A percentile compares a stretch with the other conserved stretches of the same genome.
Conservation (phyloP, 2,797 vertebrate species). For the Ceryle rudis region DNA sequence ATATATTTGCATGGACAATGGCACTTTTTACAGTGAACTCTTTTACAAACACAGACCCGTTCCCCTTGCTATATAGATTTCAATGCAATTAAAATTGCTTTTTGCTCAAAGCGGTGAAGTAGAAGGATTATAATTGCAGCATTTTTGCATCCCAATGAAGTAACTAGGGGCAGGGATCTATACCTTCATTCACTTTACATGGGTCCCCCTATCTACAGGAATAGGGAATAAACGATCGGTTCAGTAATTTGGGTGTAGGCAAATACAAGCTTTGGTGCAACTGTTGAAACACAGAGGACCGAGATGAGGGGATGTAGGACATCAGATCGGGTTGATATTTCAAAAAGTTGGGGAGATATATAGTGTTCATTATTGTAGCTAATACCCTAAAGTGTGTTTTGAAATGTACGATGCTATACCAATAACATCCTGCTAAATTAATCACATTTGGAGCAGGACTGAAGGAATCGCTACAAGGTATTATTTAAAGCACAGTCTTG, state of each 20-base stretch:
- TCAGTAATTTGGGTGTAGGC: background rate
- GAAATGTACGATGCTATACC: background rate
- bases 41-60: background rate
- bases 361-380: background rate
- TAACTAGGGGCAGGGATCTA: background rate
- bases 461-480: constrained; percentile 2
- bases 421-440: constrained; percentile 7
- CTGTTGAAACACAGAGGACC: background rate
- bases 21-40: background rate
- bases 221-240: background rate
- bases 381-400: background rate
- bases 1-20: background rate
- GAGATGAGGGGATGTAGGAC: background rate
- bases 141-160: background rate
- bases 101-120: background rate
- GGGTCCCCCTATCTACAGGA: constrained; percentile 43
- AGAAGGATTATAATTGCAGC: background rate
- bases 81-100: background rate
- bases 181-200: background rate
- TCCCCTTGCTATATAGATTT: background rate
- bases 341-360: background rate
- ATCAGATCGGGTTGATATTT: background rate
- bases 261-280: background rate
- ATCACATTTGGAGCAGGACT: background rate
- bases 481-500: constrained; percentile 46